Evolutionary conservation across 2,888 invertebrate species (phyloP), one percentile per base, ranked within the genome.

Genomic region (Mimas tiliae): DNA sequence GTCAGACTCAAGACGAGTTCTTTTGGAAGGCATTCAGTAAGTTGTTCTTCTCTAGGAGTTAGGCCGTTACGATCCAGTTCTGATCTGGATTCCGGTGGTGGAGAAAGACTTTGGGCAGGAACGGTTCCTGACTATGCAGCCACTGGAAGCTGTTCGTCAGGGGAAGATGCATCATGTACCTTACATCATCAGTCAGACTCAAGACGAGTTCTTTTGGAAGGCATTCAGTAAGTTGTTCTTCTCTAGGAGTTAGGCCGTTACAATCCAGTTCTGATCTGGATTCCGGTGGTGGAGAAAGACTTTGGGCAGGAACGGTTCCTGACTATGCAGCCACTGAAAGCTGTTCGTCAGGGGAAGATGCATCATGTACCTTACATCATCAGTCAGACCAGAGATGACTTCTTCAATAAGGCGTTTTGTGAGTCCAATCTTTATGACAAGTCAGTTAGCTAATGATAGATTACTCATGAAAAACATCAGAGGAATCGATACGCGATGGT

Each of bases 1-100:
- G 96, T 65, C 93, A 96, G 74, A 96, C 96, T 0, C 91, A 94
- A 63, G 95, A 95, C 70, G 96, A 96, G 84, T 96, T 96, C 86
- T 95, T 94, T 66, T 94, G 94, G 74, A 91, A 93, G 65, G 95
- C 95, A 11, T 94, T 94, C 69, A 82, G 96, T 96, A 76, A 94
- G 94, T 84, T 45, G n/a, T n/a, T n/a, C 38, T 42, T 27, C 27
- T 27, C 27, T 69, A 95, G 95, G 94, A 95, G 73, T 95, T 94
- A n/a, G n/a, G 84, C 78, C 90, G 91, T 34, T 87, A 81, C 62
- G 94, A 95, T 78, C 95, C 95, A 0, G 80, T 94, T 0, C 72
- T 93, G 0, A 75, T 95, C 7, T 96, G 96, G 96, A 82, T 84
- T 21, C 95, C 96, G 0, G 94, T 96, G 0, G 87, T 96, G 4